Percentiles rank a stretch among this genome's conserved stretches.
Evolutionary conservation across 2,888 invertebrate genomes (phyloP).

Genomic region (Vanessa cardui): DNA sequence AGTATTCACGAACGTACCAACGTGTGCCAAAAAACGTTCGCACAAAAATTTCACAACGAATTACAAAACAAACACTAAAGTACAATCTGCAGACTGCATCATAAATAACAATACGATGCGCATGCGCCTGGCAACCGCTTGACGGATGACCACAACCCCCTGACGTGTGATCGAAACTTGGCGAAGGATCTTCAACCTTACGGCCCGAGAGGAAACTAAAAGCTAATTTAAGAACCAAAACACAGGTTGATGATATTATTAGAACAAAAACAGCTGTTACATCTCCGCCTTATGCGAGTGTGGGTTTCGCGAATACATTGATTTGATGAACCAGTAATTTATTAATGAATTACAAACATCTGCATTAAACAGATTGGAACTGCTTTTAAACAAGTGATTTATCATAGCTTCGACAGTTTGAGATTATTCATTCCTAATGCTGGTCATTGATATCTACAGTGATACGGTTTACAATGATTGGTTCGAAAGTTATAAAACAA

Average conservation of each 20-base stretch:
- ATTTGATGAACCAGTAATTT: not conserved
- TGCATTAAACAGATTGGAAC: too few species aligned
- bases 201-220: conserved; percentile 1
- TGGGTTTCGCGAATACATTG: not conserved
- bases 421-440: too few species aligned
- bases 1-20: conserved; percentile 10
- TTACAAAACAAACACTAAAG: conserved; percentile 25
- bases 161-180: conserved; percentile 37
- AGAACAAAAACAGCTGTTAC: conserved; percentile 13
- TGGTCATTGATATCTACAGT: too few species aligned
- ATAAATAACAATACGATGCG: conserved; percentile 40
- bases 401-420: too few species aligned
- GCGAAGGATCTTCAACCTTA: conserved; percentile 34
- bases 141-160: conserved; percentile 40
- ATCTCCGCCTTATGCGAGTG: not conserved
- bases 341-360: conserved; percentile 7
- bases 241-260: conserved; percentile 10
- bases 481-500: too few species aligned
- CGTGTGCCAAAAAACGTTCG: conserved; percentile 31
- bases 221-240: conserved; percentile 16
- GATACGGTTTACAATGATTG: too few species aligned
- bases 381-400: too few species aligned
- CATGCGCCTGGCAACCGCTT: conserved; percentile 39
- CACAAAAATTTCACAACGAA: conserved; percentile 26
- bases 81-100: conserved; percentile 26